Base-by-base conservation (phyloP, 2,113 vertebrate genomes). In the Procapra przewalskii region DNA sequence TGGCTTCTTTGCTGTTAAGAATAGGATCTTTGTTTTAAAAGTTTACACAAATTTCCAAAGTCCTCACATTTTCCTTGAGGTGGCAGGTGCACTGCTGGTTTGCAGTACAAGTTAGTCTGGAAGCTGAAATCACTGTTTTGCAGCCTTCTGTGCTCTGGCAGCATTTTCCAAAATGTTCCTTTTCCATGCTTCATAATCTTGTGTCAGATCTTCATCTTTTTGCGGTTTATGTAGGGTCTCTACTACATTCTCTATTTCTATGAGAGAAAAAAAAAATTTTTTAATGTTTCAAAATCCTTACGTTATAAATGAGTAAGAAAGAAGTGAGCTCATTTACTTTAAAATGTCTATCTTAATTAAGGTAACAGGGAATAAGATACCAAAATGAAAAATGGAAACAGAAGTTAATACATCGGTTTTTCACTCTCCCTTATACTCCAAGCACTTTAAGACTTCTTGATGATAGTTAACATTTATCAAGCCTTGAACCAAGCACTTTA, bases 181-280 rank as follows among this genome's bases (percentile, higher is more conserved):
- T 97, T 99, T 99, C 99, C 99, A 99, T 95, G 99, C 99, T 97
- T 99, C 99, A 81, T 99, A 99, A 95, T 99, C 99, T 86, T 99
- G 98, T 19, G 97, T 97, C 17, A 87, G 94, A 62, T 98, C 98
- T 84, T 98, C 97, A 15, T 91, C 60, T 40, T 98, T 98, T 23
- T 96, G 95, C 27, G 52, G 98, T 95, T 99, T 99, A 62, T 92
- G 77, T 52, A 98, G 97, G 2, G 67, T 82, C 33, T 98, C 98
- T n/a, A 97, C 96, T 4, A 98, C 94, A 7, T 98, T 98, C 81
- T 99, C 98, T 97, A 80, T 64, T 94, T 90, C 98, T 99, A 0
- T 0, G 8, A 92, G 54, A 62, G 23, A 95, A 97, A 89, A 96
- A 96, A 89, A 83, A 5, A 0, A 1, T 2, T 62, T 67, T 81